Percentiles rank a stretch among this genome's conserved stretches.
Conservation (phyloP, 2,888 invertebrate species). For the Oscheius onirici region DNA sequence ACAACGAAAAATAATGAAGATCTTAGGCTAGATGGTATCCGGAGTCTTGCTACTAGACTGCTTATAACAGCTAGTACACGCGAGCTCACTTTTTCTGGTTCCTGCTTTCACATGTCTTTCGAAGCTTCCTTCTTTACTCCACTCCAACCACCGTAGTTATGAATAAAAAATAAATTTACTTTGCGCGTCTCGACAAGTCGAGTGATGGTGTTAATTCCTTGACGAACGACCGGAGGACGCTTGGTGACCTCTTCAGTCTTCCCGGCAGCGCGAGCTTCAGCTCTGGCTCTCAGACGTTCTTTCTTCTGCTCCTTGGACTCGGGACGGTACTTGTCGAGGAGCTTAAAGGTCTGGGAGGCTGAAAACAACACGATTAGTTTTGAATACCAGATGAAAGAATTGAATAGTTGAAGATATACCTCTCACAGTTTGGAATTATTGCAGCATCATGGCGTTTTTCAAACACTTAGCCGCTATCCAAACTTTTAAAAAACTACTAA, state of each 20-base stretch:
- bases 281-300: conserved; percentile 86
- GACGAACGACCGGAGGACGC: conserved; percentile 83
- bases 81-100: no score
- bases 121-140: no score
- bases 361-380: conserved; percentile 71
- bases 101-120: no score
- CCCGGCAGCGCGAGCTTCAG: conserved; percentile 82
- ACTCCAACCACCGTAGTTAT: no score
- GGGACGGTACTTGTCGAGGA: conserved; percentile 96
- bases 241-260: conserved; percentile 88
- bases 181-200: conserved; percentile 97
- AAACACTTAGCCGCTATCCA: conserved; percentile 12
- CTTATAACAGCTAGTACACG: no score
- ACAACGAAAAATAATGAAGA: no score
- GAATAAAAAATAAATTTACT: no score
- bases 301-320: conserved; percentile 91
- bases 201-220: conserved; percentile 89
- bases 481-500: conserved; percentile 72
- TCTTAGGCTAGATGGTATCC: no score
- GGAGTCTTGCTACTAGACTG: no score
- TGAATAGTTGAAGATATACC: conserved; percentile 62
- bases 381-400: background rate
- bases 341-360: conserved; percentile 94
- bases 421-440: conserved; percentile 74
- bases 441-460: conserved; percentile 49